A percentile compares a stretch with the other conserved stretches of the same genome.
Conservation (phyloP, 1,140 invertebrate species). For the Trypoxylus dichotomus region DNA sequence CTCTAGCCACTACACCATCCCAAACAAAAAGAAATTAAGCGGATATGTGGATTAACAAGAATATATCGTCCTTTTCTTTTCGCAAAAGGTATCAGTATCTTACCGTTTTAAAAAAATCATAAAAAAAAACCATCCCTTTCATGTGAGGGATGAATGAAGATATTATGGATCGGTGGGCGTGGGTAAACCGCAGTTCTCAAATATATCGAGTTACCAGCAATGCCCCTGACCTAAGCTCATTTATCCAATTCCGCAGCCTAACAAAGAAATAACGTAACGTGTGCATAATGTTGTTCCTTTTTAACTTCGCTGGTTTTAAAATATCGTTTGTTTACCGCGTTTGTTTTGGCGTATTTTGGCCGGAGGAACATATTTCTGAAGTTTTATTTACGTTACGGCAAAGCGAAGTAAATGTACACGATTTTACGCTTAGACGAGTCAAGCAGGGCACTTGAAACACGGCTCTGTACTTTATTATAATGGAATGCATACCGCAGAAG, state of each 20-base stretch:
- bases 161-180: background rate
- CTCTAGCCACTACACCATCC: background rate
- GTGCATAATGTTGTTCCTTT: background rate
- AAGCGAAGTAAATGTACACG: background rate
- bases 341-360: background rate
- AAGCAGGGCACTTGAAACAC: conserved; percentile 20
- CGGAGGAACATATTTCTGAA: background rate
- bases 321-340: conserved; percentile 2
- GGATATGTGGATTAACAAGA: background rate
- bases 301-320: background rate
- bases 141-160: background rate
- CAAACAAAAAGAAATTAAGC: background rate
- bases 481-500: background rate
- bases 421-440: conserved; percentile 21
- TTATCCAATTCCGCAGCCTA: background rate
- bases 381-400: background rate
- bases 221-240: background rate
- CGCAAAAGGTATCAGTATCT: background rate
- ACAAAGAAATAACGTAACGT: background rate
- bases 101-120: background rate
- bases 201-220: conserved; percentile 1
- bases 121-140: background rate
- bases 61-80: background rate
- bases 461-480: background rate
- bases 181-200: conserved; percentile 5